A percentile compares a stretch with the other conserved stretches of the same genome.
Evolutionary conservation across 1,140 invertebrate genomes (phyloP).

Genomic region (Cheumatopsyche charites): DNA sequence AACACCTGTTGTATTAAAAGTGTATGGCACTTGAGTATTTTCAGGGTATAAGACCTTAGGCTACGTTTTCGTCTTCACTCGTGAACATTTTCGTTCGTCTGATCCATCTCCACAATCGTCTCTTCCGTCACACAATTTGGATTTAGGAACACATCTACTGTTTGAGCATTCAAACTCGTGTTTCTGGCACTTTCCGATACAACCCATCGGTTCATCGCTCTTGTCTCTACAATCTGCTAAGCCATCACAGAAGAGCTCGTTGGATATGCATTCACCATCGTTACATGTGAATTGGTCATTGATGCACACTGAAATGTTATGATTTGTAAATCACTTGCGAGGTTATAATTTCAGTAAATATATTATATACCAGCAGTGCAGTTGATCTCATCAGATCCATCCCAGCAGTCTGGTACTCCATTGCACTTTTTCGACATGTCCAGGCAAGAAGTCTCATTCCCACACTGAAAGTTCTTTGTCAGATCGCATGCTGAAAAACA

Average conservation of each 20-base stretch:
- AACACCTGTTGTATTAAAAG: too few species aligned
- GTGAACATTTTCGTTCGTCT: constrained; percentile 68
- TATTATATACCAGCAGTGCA: constrained; percentile 68
- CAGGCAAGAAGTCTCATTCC: constrained; percentile 77
- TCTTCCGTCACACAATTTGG: constrained; percentile 63
- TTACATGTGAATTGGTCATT: constrained; percentile 58
- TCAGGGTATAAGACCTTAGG: too few species aligned
- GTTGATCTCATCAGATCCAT: constrained; percentile 78
- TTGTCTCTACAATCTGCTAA: constrained; percentile 80
- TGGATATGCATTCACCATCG: constrained; percentile 77
- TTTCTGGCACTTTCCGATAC: constrained; percentile 61
- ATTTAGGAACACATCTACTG: constrained; percentile 64
- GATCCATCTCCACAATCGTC: constrained; percentile 68
- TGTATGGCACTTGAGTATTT: too few species aligned
- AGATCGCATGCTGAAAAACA: constrained; percentile 74
- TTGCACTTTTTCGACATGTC: constrained; percentile 72
- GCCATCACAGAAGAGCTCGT: constrained; percentile 83
- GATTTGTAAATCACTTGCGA: too few species aligned
- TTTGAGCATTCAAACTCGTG: constrained; percentile 63
- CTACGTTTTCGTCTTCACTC: constrained; percentile 34
- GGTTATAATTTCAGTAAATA: not conserved
- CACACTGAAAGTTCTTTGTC: constrained; percentile 75
- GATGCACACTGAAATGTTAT: constrained; percentile 54
- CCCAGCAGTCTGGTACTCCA: constrained; percentile 79
- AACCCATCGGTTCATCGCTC: constrained; percentile 79